phyloP scores from a whole-genome alignment of 1,140 invertebrate genomes.

The Tetramorium alpestre region DNA sequence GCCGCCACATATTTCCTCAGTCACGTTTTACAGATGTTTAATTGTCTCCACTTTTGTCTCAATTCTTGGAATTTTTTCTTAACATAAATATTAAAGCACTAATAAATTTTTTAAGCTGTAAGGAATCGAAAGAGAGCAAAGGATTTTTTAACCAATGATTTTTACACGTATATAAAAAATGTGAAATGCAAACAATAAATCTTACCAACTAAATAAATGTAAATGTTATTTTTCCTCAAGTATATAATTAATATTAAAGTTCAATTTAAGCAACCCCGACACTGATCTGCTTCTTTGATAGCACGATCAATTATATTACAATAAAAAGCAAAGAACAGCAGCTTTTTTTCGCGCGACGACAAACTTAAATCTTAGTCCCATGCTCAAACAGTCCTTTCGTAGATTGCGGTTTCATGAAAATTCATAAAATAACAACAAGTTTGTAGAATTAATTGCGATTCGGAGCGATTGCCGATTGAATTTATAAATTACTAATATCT shows the following conservation, averaged over 20 bases:
- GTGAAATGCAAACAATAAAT: not conserved
- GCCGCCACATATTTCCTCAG: not conserved
- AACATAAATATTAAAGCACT: not conserved
- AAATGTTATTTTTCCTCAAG: not conserved
- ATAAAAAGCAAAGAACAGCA: not conserved
- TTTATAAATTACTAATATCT: conserved; percentile 1
- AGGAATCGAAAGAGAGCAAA: not conserved
- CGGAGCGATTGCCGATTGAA: not conserved
- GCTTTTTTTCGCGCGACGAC: not conserved
- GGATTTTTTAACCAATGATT: not conserved
- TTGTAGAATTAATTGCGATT: not conserved
- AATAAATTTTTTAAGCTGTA: not conserved
- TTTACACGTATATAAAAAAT: not conserved
- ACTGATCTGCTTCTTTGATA: not conserved
- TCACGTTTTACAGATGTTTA: not conserved
- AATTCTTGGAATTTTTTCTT: not conserved
- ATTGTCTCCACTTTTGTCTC: not conserved
- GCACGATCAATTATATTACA: not conserved
- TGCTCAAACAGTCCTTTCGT: not conserved
- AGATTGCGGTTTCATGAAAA: conserved; percentile 10
- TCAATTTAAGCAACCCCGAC: not conserved
- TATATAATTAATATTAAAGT: not conserved
- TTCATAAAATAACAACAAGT: conserved; percentile 5
- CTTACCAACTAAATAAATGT: not conserved
- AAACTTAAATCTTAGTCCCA: not conserved